phyloP scores from a whole-genome alignment of 2,888 invertebrate species.

The Hydriomena furcata region DNA sequence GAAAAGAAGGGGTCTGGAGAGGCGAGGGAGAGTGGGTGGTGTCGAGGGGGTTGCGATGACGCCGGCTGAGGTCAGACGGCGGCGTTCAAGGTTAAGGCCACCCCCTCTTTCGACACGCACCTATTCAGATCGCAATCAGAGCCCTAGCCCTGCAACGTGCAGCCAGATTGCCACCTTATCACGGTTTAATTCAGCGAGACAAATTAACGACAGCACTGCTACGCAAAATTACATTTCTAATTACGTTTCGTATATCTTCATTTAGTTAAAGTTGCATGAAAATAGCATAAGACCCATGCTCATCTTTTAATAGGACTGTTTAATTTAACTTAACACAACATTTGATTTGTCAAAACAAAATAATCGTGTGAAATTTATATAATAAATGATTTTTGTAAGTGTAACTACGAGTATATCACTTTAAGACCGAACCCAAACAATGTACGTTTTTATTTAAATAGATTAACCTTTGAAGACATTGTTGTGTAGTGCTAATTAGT shows the following conservation, averaged over 20 bases:
- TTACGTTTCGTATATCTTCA: too few species aligned
- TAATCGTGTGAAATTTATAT: too few species aligned
- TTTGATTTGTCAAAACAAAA: too few species aligned
- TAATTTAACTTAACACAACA: too few species aligned
- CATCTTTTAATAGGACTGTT: too few species aligned
- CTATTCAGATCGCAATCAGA: slow-evolving; percentile 43
- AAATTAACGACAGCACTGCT: slow-evolving; percentile 1
- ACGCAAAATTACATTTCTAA: slow-evolving; percentile 13
- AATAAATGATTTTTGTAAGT: background rate
- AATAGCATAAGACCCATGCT: too few species aligned
- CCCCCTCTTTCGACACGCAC: slow-evolving; percentile 49
- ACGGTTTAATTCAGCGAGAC: slow-evolving; percentile 13
- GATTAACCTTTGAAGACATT: slow-evolving; percentile 23
- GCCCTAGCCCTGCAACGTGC: slow-evolving; percentile 38
- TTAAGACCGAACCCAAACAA: background rate
- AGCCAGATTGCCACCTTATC: slow-evolving; percentile 22
- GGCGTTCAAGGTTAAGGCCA: slow-evolving; percentile 81
- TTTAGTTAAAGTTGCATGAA: too few species aligned
- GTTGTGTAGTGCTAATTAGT: slow-evolving; percentile 20
- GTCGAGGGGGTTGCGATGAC: slow-evolving; percentile 47
- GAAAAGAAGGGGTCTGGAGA: slow-evolving; percentile 44
- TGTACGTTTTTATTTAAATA: slow-evolving; percentile 5
- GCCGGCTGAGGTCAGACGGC: slow-evolving; percentile 68
- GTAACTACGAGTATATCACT: background rate
- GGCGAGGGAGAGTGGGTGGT: slow-evolving; percentile 40